These are phyloP conservation scores for Trissonchulus sp. DNA, from an alignment of 2,888 invertebrate species.

Conservation along the genomic window DNA sequence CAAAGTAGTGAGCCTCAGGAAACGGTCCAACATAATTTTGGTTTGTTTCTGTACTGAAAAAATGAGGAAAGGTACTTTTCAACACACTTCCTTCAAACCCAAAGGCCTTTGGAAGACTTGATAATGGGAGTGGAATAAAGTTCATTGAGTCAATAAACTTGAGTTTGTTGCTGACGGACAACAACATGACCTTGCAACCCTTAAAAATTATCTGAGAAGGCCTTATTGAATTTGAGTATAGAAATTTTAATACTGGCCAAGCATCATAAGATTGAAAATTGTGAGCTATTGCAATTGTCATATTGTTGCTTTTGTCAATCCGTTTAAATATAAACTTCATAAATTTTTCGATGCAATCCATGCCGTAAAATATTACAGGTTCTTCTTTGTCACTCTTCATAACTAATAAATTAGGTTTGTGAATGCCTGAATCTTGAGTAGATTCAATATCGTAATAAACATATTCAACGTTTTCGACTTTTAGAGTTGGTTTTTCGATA, in stretches of 20 bases:
- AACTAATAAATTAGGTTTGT: conserved; percentile 1
- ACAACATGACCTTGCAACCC: conserved; percentile 27
- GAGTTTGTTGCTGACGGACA: conserved; percentile 14
- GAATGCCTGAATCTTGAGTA: background rate
- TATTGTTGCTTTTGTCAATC: too few relatives aligned
- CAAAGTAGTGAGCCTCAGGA: conserved; percentile 28
- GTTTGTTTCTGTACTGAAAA: conserved; percentile 28
- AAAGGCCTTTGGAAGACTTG: conserved; percentile 28
- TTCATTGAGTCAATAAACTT: conserved; percentile 23
- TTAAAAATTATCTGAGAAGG: conserved; percentile 14
- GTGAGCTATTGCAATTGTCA: conserved; percentile 32
- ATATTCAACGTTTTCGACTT: too few relatives aligned
- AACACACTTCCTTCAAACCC: background rate
- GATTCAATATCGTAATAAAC: conserved; percentile 10
- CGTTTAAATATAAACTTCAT: background rate
- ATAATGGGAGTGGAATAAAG: conserved; percentile 29
- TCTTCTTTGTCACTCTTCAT: background rate
- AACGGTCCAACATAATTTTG: background rate
- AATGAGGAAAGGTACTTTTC: conserved; percentile 26
- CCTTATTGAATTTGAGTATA: background rate
- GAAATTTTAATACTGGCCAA: conserved; percentile 29
- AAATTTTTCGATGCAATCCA: background rate
- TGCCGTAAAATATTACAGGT: background rate
- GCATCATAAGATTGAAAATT: too few relatives aligned
- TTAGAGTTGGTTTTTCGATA: too few relatives aligned